These are phyloP conservation scores for Lasioglossum pauxillum DNA, from an alignment of 2,888 invertebrate genomes.

Conservation along the genomic window DNA sequence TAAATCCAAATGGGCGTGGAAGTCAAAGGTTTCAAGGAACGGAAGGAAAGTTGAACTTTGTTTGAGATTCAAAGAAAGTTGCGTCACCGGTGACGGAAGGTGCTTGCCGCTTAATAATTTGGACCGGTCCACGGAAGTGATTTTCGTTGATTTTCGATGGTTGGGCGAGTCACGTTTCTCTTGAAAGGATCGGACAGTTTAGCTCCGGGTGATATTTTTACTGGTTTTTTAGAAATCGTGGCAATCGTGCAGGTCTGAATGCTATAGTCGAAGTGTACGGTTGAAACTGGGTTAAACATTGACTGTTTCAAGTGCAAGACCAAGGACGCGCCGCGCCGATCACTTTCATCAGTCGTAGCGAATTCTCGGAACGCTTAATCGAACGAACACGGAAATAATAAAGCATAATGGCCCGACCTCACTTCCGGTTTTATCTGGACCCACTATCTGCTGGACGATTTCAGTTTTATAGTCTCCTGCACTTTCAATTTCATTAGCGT, in stretches of 20 bases:
- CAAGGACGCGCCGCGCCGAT: conserved; percentile 73
- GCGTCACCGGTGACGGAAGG: conserved; percentile 1
- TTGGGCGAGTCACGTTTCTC: conserved; percentile 7
- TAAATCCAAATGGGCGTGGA: background rate
- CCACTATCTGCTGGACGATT: background rate
- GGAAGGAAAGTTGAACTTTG: conserved; percentile 31
- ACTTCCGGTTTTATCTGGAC: background rate
- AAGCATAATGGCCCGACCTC: background rate
- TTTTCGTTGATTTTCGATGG: background rate
- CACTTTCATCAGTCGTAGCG: conserved; percentile 69
- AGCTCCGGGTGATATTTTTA: background rate
- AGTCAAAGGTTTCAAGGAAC: conserved; percentile 1
- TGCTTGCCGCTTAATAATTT: background rate
- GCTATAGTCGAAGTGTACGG: conserved; percentile 11
- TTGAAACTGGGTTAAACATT: conserved; percentile 62
- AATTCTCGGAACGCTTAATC: conserved; percentile 8
- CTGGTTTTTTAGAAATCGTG: conserved; percentile 64
- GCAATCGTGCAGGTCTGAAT: conserved; percentile 8
- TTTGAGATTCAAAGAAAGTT: conserved; percentile 18
- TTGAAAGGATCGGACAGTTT: conserved; percentile 13
- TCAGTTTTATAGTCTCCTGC: background rate
- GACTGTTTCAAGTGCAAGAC: conserved; percentile 70
- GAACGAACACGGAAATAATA: conserved; percentile 20
- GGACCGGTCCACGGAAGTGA: conserved; percentile 33
- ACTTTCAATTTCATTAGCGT: background rate